These are phyloP conservation scores for Formica aserva DNA, from an alignment of 2,888 invertebrate species.

Conservation along the genomic window DNA sequence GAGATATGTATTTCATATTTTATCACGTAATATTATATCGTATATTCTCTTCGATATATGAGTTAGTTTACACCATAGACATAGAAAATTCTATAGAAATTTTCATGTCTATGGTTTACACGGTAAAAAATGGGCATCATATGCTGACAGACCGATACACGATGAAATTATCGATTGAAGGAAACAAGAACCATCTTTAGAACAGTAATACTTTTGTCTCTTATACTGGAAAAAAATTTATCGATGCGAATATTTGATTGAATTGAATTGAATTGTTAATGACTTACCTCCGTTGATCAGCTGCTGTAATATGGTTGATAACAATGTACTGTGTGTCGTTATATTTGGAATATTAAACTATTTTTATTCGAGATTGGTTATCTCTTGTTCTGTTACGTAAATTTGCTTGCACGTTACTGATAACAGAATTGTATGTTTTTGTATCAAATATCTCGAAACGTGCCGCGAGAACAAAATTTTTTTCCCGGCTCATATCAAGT, in stretches of 20 bases:
- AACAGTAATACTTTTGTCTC: neutral
- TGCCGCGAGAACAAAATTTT: neutral
- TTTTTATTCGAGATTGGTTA: neutral
- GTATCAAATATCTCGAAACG: neutral
- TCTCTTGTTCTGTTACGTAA: neutral
- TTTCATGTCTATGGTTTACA: too few relatives aligned
- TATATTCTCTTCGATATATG: neutral
- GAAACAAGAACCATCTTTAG: neutral
- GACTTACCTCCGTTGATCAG: neutral
- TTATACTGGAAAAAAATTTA: neutral
- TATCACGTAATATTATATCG: neutral
- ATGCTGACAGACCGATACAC: neutral
- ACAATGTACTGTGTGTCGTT: neutral
- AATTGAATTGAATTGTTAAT: neutral
- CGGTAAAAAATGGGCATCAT: neutral
- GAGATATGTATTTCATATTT: neutral
- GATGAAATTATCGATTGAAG: constrained; percentile 31
- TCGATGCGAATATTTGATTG: neutral
- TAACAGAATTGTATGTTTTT: neutral
- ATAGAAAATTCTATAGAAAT: too few relatives aligned
- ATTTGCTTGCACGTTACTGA: neutral
- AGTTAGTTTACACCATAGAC: neutral
- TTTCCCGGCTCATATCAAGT: too few relatives aligned
- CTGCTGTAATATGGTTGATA: neutral
- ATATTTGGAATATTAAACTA: neutral